These are phyloP conservation scores for Gyrodactylus salaris DNA, from an alignment of 1,140 invertebrate species.

Conservation along the genomic window DNA sequence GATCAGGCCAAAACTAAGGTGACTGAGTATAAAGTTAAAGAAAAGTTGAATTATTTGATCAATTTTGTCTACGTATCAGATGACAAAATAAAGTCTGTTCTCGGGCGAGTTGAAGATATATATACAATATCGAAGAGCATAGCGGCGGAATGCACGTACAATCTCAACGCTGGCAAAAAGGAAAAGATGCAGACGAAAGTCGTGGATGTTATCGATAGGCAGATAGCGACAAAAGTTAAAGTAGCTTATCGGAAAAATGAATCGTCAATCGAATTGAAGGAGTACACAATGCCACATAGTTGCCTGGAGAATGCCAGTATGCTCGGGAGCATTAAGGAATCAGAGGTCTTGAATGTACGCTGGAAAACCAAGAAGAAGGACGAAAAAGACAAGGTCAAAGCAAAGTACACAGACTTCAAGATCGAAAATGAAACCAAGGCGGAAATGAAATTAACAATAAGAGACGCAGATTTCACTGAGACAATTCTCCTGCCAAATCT, in stretches of 20 bases:
- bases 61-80: not conserved
- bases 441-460: too few relatives aligned
- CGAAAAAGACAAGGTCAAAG: not conserved
- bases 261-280: not conserved
- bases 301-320: not conserved
- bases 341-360: not conserved
- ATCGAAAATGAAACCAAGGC: too few relatives aligned
- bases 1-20: too few relatives aligned
- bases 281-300: not conserved
- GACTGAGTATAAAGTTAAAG: too few relatives aligned
- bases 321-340: not conserved
- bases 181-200: too few relatives aligned
- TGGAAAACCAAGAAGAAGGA: not conserved
- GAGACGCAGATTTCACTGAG: too few relatives aligned
- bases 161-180: not conserved
- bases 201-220: not conserved
- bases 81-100: not conserved
- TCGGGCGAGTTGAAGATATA: not conserved
- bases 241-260: not conserved
- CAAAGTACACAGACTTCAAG: not conserved
- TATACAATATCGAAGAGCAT: not conserved
- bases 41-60: too few relatives aligned
- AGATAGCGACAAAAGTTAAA: not conserved
- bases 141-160: not conserved
- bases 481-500: too few relatives aligned